phyloP scores from a whole-genome alignment of 2,888 invertebrate genomes.

The Lasioglossum leucozonium region DNA sequence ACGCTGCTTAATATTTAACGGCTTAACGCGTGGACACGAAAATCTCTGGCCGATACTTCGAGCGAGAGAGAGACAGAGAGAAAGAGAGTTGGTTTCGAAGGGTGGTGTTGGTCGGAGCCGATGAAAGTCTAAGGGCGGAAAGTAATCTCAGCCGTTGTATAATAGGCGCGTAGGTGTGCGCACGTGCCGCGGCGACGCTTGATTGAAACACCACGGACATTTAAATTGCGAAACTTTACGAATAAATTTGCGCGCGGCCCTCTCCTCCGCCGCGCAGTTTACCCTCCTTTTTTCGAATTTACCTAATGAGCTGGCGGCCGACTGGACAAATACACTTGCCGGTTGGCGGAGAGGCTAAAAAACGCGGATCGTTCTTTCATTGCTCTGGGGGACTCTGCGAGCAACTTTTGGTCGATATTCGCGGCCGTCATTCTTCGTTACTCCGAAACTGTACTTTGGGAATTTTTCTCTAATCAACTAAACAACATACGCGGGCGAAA shows the following conservation, averaged over 20 bases:
- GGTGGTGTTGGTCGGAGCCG: conserved; percentile 17
- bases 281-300: conserved; percentile 66
- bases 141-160: conserved; percentile 55
- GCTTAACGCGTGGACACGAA: conserved; percentile 56
- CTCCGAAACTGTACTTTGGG: not conserved
- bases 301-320: conserved; percentile 72
- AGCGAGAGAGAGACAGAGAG: not conserved
- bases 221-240: conserved; percentile 80
- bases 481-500: not conserved
- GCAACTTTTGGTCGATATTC: not conserved
- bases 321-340: conserved; percentile 52
- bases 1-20: conserved; percentile 67
- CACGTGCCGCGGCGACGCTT: conserved; percentile 69
- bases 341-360: not conserved
- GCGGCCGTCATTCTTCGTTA: not conserved
- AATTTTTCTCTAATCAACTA: not conserved
- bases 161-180: conserved; percentile 40
- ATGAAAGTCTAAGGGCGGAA: conserved; percentile 60
- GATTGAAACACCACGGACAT: conserved; percentile 80
- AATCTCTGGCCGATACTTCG: conserved; percentile 59
- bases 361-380: conserved; percentile 41
- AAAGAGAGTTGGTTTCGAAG: not conserved
- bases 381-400: not conserved
- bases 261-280: conserved; percentile 16
- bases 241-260: conserved; percentile 79